Base-by-base conservation (phyloP, 2,113 vertebrate species). In the Peromyscus maniculatus region DNA sequence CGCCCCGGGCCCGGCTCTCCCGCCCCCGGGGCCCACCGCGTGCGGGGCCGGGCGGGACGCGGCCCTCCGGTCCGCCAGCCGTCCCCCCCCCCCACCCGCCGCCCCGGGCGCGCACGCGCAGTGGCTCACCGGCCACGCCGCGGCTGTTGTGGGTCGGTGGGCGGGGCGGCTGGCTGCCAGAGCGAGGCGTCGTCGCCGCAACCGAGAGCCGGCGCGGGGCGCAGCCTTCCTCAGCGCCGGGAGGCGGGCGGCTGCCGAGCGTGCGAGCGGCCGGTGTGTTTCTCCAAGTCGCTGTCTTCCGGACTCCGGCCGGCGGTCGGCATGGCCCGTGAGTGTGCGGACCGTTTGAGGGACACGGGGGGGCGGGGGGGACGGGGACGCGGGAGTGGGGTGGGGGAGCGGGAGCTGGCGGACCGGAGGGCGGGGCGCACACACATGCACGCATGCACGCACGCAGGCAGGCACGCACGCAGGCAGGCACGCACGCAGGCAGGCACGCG, bases 321-420 rank as follows among this genome's bases (percentile, higher is more conserved):
- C 89, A 98, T 98, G 98, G 98, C 98, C 96, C 98, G 98, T 98
- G 96, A 98, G 98, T 98, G 72, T 79, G 43, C 49, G 7, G 74
- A 22, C 22, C 2, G 64, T 31, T 9, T 8, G 33, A 2, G 72
- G 57, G 55, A 36, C 5, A 75, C 22, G 22, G n/a, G 16, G 8
- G 79, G 49, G 16, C 52, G 21, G 21, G 13, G 46, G 7, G n/a
- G 15, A 12, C 3, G 55, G 24, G 66, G n/a, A 43, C 43, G 52
- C 8, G 46, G 59, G 39, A 43, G 43, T 43, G 6, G 36, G 26
- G 31, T 12, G 43, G 17, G 11, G 75, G 15, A 55, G 46, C 77
- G 13, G 84, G 21, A 66, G 77, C 77, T 17, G 77, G 7, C 49
- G 2, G 77, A 17, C 39, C 17, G 78, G 78, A 52, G 15, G 31